Base-by-base conservation (phyloP, 2,797 vertebrate species). In the Dermochelys coriacea region DNA sequence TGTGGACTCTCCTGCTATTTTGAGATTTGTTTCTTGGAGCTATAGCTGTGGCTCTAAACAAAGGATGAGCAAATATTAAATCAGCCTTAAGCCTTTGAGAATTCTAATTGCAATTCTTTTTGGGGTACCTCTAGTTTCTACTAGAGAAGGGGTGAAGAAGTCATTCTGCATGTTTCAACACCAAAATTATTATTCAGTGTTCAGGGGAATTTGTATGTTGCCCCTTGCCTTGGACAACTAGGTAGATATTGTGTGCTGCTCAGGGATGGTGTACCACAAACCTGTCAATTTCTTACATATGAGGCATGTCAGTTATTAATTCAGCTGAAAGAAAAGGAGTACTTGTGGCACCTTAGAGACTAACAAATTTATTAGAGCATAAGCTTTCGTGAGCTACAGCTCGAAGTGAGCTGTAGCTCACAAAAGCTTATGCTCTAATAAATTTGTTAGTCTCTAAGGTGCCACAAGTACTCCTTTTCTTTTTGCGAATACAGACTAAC, bases 1-100 rank as follows among this genome's bases (percentile, higher is more conserved):
- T 82, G 79, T 82, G 80, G 54, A 55, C 25, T 91, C 1, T 0
- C 51, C 54, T 93, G 75, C 51, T 91, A 34, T 19, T 88, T n/a
- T 54, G 7, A 41, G 61, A 59, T 91, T 96, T 94, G 4, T 82
- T 88, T 90, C 86, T 87, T 91, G 54, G 59, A 89, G 29, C 54
- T 34, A 78, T 85, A 91, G 34, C 59, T 64, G 31, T 84, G 64
- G 21, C 47, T 91, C 64, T 64, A 57, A 85, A 91, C 14, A 84
- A 31, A 89, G 37, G 74, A 78, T 9, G 23, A 68, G 31, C 0
- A 3, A 86, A 94, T 54, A 25, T 78, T 59, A 94, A 92, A 50
- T 19, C 41, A 94, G 61, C 12, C 1, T 0, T 89, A 85, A 27
- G 37, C 81, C 84, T 94, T 80, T 84, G 34, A 12, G 7, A 91